phyloP scores from a whole-genome alignment of 92 coral and sea anemone species.

The Galaxea fascicularis region DNA sequence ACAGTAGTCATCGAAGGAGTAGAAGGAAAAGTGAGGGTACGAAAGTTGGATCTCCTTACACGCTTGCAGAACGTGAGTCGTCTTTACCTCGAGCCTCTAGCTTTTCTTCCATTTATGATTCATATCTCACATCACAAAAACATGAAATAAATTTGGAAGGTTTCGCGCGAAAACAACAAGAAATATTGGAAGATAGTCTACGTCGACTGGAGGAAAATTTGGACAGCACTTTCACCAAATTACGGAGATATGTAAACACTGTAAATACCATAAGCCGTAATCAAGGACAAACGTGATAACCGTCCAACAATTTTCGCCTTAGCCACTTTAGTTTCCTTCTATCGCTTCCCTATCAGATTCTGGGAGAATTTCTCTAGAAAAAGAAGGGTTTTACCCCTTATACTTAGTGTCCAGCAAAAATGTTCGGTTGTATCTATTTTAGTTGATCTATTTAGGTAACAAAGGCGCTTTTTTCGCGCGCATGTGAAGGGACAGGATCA shows the following conservation, averaged over 20 bases:
- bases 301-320: too few relatives aligned
- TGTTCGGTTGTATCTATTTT: too few relatives aligned
- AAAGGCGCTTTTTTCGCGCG: too few relatives aligned
- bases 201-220: slow-evolving; percentile 75
- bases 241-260: slow-evolving; percentile 55
- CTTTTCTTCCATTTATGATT: slow-evolving; percentile 6
- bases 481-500: too few relatives aligned
- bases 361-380: too few relatives aligned
- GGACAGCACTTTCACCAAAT: slow-evolving; percentile 67
- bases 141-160: slow-evolving; percentile 31
- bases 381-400: too few relatives aligned
- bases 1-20: not conserved
- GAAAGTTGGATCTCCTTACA: too few relatives aligned
- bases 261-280: not conserved
- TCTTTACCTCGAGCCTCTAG: not conserved
- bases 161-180: slow-evolving; percentile 79
- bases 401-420: too few relatives aligned
- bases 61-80: not conserved
- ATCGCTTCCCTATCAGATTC: too few relatives aligned
- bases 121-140: not conserved
- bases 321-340: too few relatives aligned
- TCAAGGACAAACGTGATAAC: slow-evolving; percentile 3
- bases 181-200: slow-evolving; percentile 69
- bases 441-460: too few relatives aligned
- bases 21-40: not conserved